Evolutionary conservation across 2,113 vertebrate species (phyloP), one percentile per base, ranked within the genome.

Genomic region (Lamprologus ornatipinnis): DNA sequence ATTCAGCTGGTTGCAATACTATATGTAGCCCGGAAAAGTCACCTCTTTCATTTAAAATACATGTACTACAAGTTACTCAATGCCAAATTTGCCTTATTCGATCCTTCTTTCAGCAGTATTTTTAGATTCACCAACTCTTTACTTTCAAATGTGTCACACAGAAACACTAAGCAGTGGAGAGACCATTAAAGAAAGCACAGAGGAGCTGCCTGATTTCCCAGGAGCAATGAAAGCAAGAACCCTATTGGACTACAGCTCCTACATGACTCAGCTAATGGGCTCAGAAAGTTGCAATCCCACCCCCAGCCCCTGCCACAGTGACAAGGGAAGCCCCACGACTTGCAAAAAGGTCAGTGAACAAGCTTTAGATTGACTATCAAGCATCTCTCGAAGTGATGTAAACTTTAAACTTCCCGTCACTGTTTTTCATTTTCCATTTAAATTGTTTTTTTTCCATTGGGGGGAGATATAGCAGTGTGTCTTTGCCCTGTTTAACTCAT

Each of bases 161-260:
- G 93, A 94, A 51, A 45, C 78, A 11, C 58, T 7, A 4, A 73
- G 21, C 26, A 75, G 85, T 35, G 95, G 93, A 23, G 92, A 94
- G 73, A 93, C 94, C 86, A 92, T 89, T 1, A 86, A 87, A 31
- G 96, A 93, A 51, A 96, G 91, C 45, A 60, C 94, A 0, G 97
- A 98, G 83, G 97, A 97, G 84, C 90, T 93, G 80, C 93, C 87
- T 17, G 97, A 97, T 2, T 78, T 90, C 31, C 58, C 58, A n/a
- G 73, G 73, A 51, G 73, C 45, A 0, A 1, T 89, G 23, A 95
- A 45, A 55, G 92, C 97, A 81, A 96, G 96, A 91, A 92, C 96
- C 4, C 92, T 96, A 11, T 75, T 97, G 95, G 97, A 97, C 91
- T 97, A 97, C 92, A 91, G 85, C 91, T 88, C 91, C 51, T 97